Base-by-base conservation (phyloP, 2,797 vertebrate species). In the Odontamblyopus rebecca region DNA sequence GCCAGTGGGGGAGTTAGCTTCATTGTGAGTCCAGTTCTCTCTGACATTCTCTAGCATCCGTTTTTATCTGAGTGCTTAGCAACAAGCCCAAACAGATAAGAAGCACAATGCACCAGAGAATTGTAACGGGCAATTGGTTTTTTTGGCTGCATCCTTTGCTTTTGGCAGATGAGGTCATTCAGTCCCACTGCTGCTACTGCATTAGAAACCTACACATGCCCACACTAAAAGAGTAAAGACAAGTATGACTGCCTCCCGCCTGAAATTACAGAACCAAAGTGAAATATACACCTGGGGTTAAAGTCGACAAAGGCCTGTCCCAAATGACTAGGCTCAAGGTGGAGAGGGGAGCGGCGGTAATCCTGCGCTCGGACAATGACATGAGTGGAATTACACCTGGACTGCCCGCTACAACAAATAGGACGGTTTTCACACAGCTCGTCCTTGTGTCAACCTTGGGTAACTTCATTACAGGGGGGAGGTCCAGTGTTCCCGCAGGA, bases 181-280 rank as follows among this genome's bases (percentile, higher is more conserved):
- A 64, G 38, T 57, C 65, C 71, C 54, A 56, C 15, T 61, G 59
- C 27, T 18, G 64, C 78, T 63, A 61, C 76, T 74, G 67, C 78
- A 69, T 86, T 79, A 83, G 53, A 73, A 80, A 86, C 72, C 80
- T 76, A 61, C 70, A 73, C 62, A 72, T 19, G 53, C 69, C 27
- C 54, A 68, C 68, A 54, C 29, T 19, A 53, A 13, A 61, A 29
- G 73, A 38, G 19, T 60, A 32, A 65, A 80, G 74, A 50, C 66
- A 73, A 59, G 67, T 73, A 65, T 72, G 67, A 69, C 6, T 6
- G 62, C 56, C 54, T 70, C 74, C 77, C 73, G 88, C 82, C 82
- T 93, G 89, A 87, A 92, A 94, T 95, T 93, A 90, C 91, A 94
- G 92, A 93, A 73, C 80, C 63, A 13, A 76, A 78, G 83, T 93